Evolutionary conservation across 1,140 invertebrate species (phyloP), one percentile per base, ranked within the genome.

Genomic region (Parapsyche elsis): DNA sequence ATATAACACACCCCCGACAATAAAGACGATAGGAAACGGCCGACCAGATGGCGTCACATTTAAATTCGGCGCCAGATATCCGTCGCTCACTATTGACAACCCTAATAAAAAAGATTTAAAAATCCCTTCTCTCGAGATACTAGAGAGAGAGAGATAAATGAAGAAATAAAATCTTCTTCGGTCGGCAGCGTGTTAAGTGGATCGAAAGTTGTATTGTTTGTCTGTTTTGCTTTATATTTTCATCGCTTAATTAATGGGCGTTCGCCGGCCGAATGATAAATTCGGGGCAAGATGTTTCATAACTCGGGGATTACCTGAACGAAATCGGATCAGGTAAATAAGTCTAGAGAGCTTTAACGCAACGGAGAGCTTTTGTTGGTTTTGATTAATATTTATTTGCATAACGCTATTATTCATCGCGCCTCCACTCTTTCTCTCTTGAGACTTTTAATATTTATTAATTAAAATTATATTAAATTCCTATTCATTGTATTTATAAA

Each of bases 1-100:
- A 12, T 53, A 14, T 12, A 14, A 53, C 57, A 53, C 79, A 67
- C 73, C 59, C 61, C 45, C 74, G 74, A 79, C 19, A 21, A 75
- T 61, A 57, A 24, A 67, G 67, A 16, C 70, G 64, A 59, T 57
- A 30, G 76, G 76, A 61, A 49, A 74, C 57, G 81, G 76, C 38
- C 73, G 70, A 61, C 78, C 81, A 83, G 76, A 78, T 79, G 81
- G 26, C 78, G 49, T 49, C 74, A 73, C 76, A 83, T 81, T 83
- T 71, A 83, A 83, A 83, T 83, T 81, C 67, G 24, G 71, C 61
- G 80, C 78, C 81, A 76, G 80, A 53, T 53, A 82, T 82, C 78
- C 79, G 57, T 70, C 61, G 77, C 75, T 80, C 57, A 24, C 49
- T 71, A 70, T 70, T 21, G 19, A 57, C 53, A 38, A 38, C 30